These are phyloP conservation scores for Erythrocercus mccallii DNA, from an alignment of 2,113 vertebrate species.

Conservation along the genomic window DNA sequence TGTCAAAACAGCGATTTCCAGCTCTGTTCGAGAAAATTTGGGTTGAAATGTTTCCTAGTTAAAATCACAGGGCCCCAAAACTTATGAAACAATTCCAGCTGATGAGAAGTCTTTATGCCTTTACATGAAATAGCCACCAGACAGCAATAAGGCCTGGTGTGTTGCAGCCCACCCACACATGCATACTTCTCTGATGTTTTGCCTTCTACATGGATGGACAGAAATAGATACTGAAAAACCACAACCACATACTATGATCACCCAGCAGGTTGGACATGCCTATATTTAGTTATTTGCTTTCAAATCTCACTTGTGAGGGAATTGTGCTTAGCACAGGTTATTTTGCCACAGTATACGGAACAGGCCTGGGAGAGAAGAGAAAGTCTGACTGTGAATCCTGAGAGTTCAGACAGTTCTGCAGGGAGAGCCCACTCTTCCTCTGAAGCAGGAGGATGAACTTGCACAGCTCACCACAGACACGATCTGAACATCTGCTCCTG, in stretches of 20 bases:
- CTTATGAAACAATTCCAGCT: background rate
- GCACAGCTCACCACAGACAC: background rate
- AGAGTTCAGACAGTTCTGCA: background rate
- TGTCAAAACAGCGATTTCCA: conserved; percentile 25
- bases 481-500: background rate
- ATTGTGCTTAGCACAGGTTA: background rate
- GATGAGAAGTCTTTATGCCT: background rate
- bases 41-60: background rate
- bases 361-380: background rate
- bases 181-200: background rate
- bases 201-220: background rate
- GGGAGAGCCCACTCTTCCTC: background rate
- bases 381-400: background rate
- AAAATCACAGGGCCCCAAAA: background rate
- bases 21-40: background rate
- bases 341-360: background rate
- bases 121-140: background rate
- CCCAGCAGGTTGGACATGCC: background rate
- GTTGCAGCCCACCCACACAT: background rate
- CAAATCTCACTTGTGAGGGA: background rate
- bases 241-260: background rate
- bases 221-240: background rate
- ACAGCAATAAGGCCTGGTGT: background rate
- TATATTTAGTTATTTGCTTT: background rate
- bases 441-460: background rate